Evolutionary conservation across 2,113 vertebrate genomes (phyloP).

Genomic region (Indri indri): DNA sequence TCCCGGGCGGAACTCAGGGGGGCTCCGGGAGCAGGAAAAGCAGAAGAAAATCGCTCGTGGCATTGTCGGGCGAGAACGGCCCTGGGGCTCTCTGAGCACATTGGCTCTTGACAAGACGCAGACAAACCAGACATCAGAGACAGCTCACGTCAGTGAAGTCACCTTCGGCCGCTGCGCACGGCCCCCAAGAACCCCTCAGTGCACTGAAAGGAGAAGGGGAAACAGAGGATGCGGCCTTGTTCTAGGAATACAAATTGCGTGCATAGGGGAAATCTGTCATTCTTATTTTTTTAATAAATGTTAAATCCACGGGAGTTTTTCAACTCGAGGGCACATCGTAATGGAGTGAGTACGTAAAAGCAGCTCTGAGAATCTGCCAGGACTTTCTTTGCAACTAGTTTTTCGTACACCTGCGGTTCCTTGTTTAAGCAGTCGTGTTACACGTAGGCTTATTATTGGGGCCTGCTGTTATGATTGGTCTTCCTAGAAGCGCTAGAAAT

Average conservation of each 20-base stretch:
- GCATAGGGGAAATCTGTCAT: not conserved
- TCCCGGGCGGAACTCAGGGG: not conserved
- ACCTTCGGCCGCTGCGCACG: not conserved
- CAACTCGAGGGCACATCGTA: not conserved
- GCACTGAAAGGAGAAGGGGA: not conserved
- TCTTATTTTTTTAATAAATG: not conserved
- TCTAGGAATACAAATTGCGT: not conserved
- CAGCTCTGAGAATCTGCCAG: not conserved
- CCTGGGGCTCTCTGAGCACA: not conserved
- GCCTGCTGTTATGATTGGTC: not conserved
- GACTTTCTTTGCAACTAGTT: not conserved
- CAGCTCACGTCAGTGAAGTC: not conserved
- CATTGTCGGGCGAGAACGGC: not conserved
- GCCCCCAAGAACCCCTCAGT: not conserved
- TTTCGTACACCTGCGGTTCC: fast-evolving
- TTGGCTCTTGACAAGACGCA: not conserved
- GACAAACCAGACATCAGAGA: not conserved
- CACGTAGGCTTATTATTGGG: not conserved
- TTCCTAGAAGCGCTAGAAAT: not conserved
- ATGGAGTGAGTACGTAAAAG: not conserved
- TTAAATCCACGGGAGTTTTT: not conserved
- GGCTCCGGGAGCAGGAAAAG: not conserved
- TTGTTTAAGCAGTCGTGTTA: not conserved
- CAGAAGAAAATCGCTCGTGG: not conserved
- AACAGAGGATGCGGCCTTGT: not conserved